These are phyloP conservation scores for Athalia rosae DNA, from an alignment of 2,888 invertebrate species.

Conservation along the genomic window DNA sequence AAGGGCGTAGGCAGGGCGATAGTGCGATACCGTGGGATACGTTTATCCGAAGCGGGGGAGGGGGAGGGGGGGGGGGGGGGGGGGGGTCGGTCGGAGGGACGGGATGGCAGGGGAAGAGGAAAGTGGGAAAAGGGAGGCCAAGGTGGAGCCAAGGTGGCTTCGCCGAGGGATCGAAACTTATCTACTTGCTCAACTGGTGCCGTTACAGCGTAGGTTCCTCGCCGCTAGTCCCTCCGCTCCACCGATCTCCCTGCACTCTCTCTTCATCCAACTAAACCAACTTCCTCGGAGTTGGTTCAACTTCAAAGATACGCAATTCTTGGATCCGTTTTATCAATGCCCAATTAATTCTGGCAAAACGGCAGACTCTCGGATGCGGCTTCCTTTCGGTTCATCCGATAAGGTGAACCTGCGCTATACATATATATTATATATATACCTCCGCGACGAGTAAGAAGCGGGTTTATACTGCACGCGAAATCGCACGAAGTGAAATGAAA, in stretches of 20 bases:
- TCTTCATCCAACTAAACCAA: constrained; percentile 68
- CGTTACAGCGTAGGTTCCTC: constrained; percentile 54
- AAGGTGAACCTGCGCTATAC: too few relatives aligned
- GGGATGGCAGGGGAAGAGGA: constrained; percentile 59
- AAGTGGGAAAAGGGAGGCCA: constrained; percentile 38
- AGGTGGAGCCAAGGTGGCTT: constrained; percentile 38
- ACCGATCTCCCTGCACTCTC: constrained; percentile 56
- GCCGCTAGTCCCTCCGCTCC: not conserved
- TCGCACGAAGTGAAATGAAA: too few relatives aligned
- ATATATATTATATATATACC: too few relatives aligned
- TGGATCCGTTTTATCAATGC: constrained; percentile 60
- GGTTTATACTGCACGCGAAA: too few relatives aligned
- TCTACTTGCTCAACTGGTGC: constrained; percentile 70
- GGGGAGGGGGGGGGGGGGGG: constrained; percentile 61
- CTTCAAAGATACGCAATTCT: constrained; percentile 65
- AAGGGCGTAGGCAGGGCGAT: constrained; percentile 52
- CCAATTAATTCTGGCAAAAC: constrained; percentile 55
- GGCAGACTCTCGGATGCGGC: constrained; percentile 6
- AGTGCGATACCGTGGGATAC: constrained; percentile 58
- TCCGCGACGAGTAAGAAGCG: too few relatives aligned
- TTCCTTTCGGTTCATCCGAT: constrained; percentile 6
- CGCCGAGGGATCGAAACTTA: constrained; percentile 71
- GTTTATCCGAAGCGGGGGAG: constrained; percentile 61
- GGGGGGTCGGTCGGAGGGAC: constrained; percentile 57
- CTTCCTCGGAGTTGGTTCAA: constrained; percentile 60